Evolutionary conservation across 2,797 vertebrate species (phyloP).

Genomic region (Pampus argenteus): DNA sequence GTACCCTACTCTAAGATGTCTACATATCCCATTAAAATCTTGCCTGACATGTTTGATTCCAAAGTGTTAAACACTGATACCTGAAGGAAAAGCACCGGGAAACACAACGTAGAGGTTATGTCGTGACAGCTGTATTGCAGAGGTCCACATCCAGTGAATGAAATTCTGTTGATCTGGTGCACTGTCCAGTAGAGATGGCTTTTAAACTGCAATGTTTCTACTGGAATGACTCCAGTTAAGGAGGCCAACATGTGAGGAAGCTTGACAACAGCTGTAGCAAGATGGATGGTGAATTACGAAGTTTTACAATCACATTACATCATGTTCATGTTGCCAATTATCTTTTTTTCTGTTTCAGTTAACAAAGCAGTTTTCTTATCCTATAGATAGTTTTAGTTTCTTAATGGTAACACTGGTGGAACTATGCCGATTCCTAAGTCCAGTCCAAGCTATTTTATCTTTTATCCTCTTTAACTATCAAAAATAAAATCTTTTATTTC

Average conservation of each 20-base stretch:
- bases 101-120: neutral
- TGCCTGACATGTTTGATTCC: conserved; percentile 4
- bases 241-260: neutral
- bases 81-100: too few relatives aligned
- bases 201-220: neutral
- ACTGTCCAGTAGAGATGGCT: neutral
- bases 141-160: neutral
- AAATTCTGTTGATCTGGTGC: neutral
- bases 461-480: neutral
- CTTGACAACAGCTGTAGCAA: neutral
- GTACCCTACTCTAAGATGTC: too few relatives aligned
- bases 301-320: neutral
- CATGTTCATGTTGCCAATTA: neutral
- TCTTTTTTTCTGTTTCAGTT: neutral
- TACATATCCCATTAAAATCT: neutral
- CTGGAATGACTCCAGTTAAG: neutral
- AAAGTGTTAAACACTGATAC: neutral
- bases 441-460: too few relatives aligned
- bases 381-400: neutral
- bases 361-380: neutral
- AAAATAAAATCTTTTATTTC: neutral
- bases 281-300: neutral
- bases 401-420: too few relatives aligned
- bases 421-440: too few relatives aligned
- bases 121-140: neutral